These are phyloP conservation scores for Alosa sapidissima DNA, from an alignment of 2,797 vertebrate genomes.

Conservation along the genomic window DNA sequence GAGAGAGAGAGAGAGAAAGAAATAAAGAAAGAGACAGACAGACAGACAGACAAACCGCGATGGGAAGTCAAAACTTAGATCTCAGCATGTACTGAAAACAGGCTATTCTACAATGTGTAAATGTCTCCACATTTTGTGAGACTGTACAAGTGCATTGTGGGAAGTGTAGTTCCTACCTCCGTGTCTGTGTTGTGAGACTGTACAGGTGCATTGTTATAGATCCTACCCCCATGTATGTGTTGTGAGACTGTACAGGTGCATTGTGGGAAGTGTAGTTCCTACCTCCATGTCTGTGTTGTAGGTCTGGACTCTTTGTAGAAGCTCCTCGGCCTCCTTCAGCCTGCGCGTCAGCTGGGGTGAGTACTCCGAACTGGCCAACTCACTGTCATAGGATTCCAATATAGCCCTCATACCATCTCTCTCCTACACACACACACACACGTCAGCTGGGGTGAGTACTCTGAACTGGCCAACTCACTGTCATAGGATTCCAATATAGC, in stretches of 20 bases:
- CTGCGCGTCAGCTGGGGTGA: constrained; percentile 86
- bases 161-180: constrained; percentile 76
- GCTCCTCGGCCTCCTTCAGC: constrained; percentile 88
- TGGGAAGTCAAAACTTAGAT: too few species aligned
- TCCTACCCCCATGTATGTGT: not conserved
- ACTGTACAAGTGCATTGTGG: constrained; percentile 1
- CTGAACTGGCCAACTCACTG: constrained; percentile 80
- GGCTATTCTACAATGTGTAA: too few species aligned
- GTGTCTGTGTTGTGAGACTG: constrained; percentile 83
- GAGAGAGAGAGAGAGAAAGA: not conserved
- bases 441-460: constrained; percentile 87
- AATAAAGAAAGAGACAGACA: not conserved
- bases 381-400: constrained; percentile 90
- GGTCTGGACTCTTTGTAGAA: constrained; percentile 83
- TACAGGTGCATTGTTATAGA: constrained; percentile 47
- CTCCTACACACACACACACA: constrained; percentile 75
- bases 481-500: constrained; percentile 92
- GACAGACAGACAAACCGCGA: not conserved
- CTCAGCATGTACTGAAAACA: too few species aligned
- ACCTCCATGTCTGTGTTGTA: constrained; percentile 91
- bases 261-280: constrained; percentile 35
- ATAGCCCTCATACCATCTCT: constrained; percentile 92
- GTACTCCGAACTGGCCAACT: constrained; percentile 83
- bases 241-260: not conserved
- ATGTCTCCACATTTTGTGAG: too few species aligned